Conservation (phyloP, 35 echinoderm and acorn worm genomes). For the Amphiura filiformis region DNA sequence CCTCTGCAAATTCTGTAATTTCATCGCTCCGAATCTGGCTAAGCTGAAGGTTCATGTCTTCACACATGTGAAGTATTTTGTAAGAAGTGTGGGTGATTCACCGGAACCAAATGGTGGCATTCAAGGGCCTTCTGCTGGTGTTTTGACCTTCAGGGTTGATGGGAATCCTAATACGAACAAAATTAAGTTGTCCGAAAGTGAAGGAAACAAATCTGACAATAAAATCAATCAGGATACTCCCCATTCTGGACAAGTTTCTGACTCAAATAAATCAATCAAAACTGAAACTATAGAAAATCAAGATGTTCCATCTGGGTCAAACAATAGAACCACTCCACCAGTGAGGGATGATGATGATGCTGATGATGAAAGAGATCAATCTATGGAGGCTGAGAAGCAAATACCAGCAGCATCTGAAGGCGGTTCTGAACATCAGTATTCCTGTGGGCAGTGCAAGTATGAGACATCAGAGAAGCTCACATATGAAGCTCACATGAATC, state of each 20-base stretch:
- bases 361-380: not conserved
- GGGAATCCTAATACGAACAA: not conserved
- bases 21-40: constrained; percentile 50
- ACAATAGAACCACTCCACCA: no score
- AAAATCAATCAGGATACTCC: not conserved
- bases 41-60: constrained; percentile 66
- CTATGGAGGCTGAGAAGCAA: not conserved
- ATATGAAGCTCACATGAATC: not conserved
- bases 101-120: not conserved
- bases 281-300: not conserved
- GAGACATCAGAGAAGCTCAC: not conserved
- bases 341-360: not conserved
- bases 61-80: constrained; percentile 56
- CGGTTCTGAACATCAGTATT: not conserved
- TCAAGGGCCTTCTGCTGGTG: not conserved
- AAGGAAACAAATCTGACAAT: not conserved
- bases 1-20: constrained; percentile 87
- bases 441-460: not conserved
- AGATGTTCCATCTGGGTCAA: not conserved
- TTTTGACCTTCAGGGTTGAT: not conserved
- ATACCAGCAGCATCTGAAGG: not conserved
- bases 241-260: not conserved
- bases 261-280: no score
- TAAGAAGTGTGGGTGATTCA: not conserved
- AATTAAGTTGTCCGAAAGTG: not conserved